These are phyloP conservation scores for Panzeria rudis DNA, from an alignment of 2,888 invertebrate genomes.

Conservation along the genomic window DNA sequence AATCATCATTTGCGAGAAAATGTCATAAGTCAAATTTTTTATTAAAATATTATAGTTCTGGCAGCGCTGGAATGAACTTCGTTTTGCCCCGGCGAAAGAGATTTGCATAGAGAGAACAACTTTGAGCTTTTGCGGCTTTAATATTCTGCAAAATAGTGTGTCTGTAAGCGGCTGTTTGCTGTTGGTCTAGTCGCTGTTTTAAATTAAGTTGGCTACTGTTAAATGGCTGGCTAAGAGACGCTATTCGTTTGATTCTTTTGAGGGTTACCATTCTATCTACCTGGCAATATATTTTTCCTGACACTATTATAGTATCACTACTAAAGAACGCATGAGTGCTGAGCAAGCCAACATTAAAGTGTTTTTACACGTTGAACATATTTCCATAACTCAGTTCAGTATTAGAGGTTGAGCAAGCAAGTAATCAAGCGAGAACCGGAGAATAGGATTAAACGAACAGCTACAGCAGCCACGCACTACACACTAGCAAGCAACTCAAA, in stretches of 20 bases:
- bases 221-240: conserved; percentile 44
- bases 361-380: conserved; percentile 65
- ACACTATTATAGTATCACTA: conserved; percentile 27
- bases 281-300: conserved; percentile 38
- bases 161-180: background rate
- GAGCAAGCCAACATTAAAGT: conserved; percentile 58
- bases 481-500: conserved; percentile 43
- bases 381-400: conserved; percentile 66
- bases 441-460: conserved; percentile 33
- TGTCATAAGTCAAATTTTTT: no score
- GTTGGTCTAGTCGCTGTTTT: conserved; percentile 49
- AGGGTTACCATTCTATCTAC: conserved; percentile 65
- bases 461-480: conserved; percentile 55
- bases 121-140: background rate
- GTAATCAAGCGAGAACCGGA: conserved; percentile 42
- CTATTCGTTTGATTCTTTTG: conserved; percentile 53
- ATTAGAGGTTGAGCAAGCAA: conserved; percentile 68
- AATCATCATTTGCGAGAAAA: no score
- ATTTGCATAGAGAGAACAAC: background rate
- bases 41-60: background rate
- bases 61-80: background rate
- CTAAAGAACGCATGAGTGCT: conserved; percentile 59
- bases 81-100: background rate
- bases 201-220: conserved; percentile 49
- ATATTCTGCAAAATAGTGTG: conserved; percentile 6